Evolutionary conservation across 2,888 invertebrate species (phyloP).

Genomic region (Napeogenes inachia): DNA sequence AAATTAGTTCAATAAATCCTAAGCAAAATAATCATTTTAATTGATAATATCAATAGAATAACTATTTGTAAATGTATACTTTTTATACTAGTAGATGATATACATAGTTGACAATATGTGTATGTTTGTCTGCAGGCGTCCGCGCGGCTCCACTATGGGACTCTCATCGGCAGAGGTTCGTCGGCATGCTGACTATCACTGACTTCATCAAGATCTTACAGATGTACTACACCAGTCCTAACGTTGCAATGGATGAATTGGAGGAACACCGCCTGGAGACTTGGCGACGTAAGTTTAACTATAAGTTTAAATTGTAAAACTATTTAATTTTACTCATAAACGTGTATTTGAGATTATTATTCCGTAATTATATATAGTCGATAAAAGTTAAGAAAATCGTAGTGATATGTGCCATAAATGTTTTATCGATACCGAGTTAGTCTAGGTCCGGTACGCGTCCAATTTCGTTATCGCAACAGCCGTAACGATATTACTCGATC

Average conservation of each 20-base stretch:
- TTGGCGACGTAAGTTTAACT: slow-evolving; percentile 84
- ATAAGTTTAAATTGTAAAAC: not conserved
- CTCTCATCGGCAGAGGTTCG: slow-evolving; percentile 91
- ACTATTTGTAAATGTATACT: not conserved
- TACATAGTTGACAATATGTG: not conserved
- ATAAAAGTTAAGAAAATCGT: no score
- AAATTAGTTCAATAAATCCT: no score
- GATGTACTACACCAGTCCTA: slow-evolving; percentile 97
- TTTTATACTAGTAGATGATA: not conserved
- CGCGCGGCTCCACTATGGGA: slow-evolving; percentile 99
- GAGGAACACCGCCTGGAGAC: slow-evolving; percentile 98
- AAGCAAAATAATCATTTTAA: no score
- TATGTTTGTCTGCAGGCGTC: slow-evolving; percentile 79
- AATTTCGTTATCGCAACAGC: no score
- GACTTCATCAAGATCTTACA: slow-evolving; percentile 99
- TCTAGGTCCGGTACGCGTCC: no score
- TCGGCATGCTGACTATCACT: slow-evolving; percentile 99
- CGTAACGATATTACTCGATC: no score
- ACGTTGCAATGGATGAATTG: slow-evolving; percentile 95
- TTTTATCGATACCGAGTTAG: no score
- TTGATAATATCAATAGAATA: no score
- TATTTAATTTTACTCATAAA: no score
- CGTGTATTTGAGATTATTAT: no score
- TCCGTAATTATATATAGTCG: no score
- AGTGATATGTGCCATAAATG: no score